These are phyloP conservation scores for Bombylius discolor DNA, from an alignment of 2,888 invertebrate species.

Conservation along the genomic window DNA sequence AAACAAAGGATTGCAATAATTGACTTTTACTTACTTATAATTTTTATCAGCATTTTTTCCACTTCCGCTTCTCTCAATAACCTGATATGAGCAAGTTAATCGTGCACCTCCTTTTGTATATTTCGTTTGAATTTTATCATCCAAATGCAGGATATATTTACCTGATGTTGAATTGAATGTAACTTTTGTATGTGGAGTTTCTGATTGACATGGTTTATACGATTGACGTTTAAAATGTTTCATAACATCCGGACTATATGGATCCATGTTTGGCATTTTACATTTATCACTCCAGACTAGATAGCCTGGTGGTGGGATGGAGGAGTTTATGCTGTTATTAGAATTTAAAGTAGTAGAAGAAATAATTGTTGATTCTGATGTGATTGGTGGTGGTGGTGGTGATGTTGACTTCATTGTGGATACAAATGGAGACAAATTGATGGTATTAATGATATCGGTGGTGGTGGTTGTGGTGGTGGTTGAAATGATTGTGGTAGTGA, in stretches of 20 bases:
- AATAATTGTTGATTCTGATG: neutral
- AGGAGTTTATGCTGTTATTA: neutral
- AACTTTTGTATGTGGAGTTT: conserved; percentile 27
- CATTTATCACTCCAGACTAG: conserved; percentile 46
- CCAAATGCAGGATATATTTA: conserved; percentile 25
- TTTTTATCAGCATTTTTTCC: conserved; percentile 24
- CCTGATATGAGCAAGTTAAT: conserved; percentile 30
- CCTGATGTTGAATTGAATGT: conserved; percentile 20
- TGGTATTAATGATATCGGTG: neutral
- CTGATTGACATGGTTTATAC: conserved; percentile 41
- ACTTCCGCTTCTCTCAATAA: conserved; percentile 23
- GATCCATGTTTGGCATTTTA: conserved; percentile 47
- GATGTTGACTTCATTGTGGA: too few species aligned
- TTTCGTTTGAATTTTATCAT: conserved; percentile 19
- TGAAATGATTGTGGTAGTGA: too few species aligned
- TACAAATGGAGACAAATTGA: neutral
- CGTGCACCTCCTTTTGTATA: conserved; percentile 18
- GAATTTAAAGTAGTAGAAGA: neutral
- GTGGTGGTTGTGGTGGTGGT: neutral
- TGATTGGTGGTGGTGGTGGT: neutral
- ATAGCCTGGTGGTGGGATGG: conserved; percentile 27
- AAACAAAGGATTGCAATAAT: too few species aligned
- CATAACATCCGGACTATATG: conserved; percentile 43
- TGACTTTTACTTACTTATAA: conserved; percentile 18
- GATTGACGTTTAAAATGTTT: conserved; percentile 40